phyloP scores from a whole-genome alignment of 2,113 vertebrate genomes.

The Lepidothrix coronata region DNA sequence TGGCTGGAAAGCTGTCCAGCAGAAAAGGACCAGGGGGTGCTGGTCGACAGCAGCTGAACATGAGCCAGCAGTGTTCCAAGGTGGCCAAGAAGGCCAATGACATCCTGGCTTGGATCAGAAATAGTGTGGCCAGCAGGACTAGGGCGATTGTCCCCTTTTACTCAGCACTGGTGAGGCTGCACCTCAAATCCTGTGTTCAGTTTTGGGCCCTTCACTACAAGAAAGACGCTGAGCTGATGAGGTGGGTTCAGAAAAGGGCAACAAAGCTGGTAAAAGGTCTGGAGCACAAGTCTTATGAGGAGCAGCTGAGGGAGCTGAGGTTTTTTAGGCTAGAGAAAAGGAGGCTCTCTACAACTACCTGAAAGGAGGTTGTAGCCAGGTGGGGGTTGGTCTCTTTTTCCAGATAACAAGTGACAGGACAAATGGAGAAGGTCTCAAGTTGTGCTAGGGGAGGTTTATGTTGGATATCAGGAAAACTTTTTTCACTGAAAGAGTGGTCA shows the following conservation, averaged over 20 bases:
- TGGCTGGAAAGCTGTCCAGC: background rate
- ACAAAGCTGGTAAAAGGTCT: background rate
- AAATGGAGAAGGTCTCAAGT: background rate
- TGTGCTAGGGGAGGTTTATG: background rate
- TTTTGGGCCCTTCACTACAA: background rate
- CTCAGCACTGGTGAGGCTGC: background rate
- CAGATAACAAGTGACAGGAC: background rate
- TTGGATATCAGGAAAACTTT: background rate
- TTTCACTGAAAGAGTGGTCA: background rate
- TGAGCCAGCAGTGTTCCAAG: background rate
- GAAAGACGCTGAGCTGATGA: background rate
- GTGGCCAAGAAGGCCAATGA: background rate
- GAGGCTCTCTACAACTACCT: background rate
- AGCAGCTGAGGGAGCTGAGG: background rate
- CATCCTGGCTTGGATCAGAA: background rate
- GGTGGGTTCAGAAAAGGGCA: background rate
- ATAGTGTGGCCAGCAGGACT: background rate
- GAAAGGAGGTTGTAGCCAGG: background rate
- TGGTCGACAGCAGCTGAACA: background rate
- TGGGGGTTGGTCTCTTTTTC: background rate
- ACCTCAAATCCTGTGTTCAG: rapidly evolving
- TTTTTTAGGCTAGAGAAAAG: background rate
- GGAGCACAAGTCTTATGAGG: background rate
- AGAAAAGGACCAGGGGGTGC: background rate
- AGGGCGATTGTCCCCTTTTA: background rate